Evolutionary conservation across 2,113 vertebrate genomes (phyloP).

Genomic region (Paralichthys olivaceus): DNA sequence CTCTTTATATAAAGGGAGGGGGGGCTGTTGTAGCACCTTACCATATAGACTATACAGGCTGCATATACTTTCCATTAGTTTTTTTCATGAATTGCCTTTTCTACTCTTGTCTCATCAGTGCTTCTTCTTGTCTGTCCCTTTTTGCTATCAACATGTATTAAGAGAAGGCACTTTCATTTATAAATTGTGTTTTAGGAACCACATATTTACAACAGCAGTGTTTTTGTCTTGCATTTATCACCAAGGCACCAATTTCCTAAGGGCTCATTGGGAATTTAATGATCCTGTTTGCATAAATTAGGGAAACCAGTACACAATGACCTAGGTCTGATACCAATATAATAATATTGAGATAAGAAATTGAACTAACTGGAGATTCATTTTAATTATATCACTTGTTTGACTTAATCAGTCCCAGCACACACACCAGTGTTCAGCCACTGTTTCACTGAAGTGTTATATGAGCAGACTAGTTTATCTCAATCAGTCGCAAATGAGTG

Average conservation of each 20-base stretch:
- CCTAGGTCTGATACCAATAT: slow-evolving; percentile 20
- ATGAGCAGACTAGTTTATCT: neutral
- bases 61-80: slow-evolving; percentile 6
- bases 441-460: neutral
- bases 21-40: slow-evolving; percentile 27
- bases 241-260: slow-evolving; percentile 10
- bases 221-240: slow-evolving; percentile 29
- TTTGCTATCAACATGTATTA: neutral
- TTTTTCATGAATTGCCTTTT: slow-evolving; percentile 13
- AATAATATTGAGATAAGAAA: slow-evolving; percentile 38
- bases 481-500: neutral
- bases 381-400: slow-evolving; percentile 22
- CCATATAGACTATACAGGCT: neutral
- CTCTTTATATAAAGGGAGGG: slow-evolving; percentile 42
- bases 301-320: slow-evolving; percentile 23
- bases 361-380: slow-evolving; percentile 17
- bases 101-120: slow-evolving; percentile 3
- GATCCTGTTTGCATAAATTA: slow-evolving; percentile 49
- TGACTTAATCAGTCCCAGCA: neutral
- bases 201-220: slow-evolving; percentile 24
- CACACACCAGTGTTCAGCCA: neutral
- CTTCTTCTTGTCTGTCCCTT: neutral
- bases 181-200: slow-evolving; percentile 4
- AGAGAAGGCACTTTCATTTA: slow-evolving; percentile 1
- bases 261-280: slow-evolving; percentile 53